A percentile compares a stretch with the other conserved stretches of the same genome.
Evolutionary conservation across 2,113 vertebrate species (phyloP).

Genomic region (Galbula dea): DNA sequence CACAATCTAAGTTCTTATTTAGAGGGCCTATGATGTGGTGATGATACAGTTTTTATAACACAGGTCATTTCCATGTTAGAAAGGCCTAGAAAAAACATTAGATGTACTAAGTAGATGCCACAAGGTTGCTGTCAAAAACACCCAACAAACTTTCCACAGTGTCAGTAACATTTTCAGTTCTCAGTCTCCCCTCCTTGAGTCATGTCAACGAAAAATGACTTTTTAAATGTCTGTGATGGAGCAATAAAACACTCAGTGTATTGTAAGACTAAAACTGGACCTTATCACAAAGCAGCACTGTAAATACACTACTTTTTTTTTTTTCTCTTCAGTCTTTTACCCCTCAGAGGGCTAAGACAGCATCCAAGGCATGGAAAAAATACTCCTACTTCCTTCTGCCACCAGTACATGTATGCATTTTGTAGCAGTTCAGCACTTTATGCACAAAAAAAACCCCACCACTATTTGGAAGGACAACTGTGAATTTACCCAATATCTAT

Average conservation of each 20-base stretch:
- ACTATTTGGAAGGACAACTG: background rate
- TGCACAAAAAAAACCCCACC: accelerated
- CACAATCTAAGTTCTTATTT: background rate
- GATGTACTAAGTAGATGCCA: background rate
- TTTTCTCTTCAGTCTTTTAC: background rate
- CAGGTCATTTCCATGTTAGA: background rate
- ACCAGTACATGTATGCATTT: background rate
- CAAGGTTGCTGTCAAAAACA: background rate
- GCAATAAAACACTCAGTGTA: background rate
- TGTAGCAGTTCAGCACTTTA: background rate
- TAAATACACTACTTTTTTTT: background rate
- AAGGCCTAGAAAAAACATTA: background rate
- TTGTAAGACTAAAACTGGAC: background rate
- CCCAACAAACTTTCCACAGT: background rate
- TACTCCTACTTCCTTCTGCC: background rate
- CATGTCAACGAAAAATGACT: background rate
- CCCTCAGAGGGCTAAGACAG: background rate
- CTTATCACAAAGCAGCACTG: background rate
- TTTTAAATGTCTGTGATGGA: background rate
- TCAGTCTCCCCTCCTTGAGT: background rate
- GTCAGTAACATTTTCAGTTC: background rate
- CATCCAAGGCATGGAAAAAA: background rate
- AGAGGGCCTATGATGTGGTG: background rate
- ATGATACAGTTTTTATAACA: background rate
- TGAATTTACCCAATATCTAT: background rate